Evolutionary conservation across 2,888 invertebrate species (phyloP), one percentile per base, ranked within the genome.

Genomic region (Morpho helenor): DNA sequence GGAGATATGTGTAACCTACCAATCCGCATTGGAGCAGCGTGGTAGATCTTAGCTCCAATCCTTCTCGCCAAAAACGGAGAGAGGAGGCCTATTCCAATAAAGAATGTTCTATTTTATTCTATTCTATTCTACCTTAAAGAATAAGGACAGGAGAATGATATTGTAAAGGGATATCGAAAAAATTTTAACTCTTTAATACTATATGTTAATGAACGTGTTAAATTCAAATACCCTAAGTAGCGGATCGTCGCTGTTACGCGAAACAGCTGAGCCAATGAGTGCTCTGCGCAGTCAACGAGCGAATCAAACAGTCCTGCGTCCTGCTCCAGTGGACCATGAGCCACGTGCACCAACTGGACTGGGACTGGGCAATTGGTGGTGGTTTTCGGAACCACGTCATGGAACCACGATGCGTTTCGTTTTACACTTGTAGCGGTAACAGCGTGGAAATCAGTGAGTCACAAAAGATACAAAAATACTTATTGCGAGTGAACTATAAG

Each of bases 251-350:
- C n/a, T 43, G 7, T 43, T 43, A 43, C 43, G 43, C n/a, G n/a
- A 43, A 43, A 43, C 43, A 43, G 43, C 47, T 8, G 42, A 41
- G 7, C 41, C 40, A 42, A 42, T 54, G 54, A 54, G 54, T 54
- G 54, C 47, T 42, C 54, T 47, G 60, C 49, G 67, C 67, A 68
- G 63, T 65, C 68, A 68, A 51, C 59, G 66, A 64, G 68, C 67
- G 66, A 64, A 68, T 62, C 70, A 66, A 69, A 68, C 62, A 54
- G 65, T 63, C 63, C 44, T 53, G 44, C 49, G 66, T 66, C 64
- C 66, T 75, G 79, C 75, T 76, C 70, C 80, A 81, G 65, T 79
- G 77, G 66, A 79, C 72, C 80, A 74, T 75, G 70, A 48, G 59
- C 72, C 77, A 79, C 69, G 75, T 64, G 62, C 39, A 43, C 54